These are phyloP conservation scores for Acanthosepion pharaonis DNA, from an alignment of 2,888 invertebrate genomes.

Conservation along the genomic window DNA sequence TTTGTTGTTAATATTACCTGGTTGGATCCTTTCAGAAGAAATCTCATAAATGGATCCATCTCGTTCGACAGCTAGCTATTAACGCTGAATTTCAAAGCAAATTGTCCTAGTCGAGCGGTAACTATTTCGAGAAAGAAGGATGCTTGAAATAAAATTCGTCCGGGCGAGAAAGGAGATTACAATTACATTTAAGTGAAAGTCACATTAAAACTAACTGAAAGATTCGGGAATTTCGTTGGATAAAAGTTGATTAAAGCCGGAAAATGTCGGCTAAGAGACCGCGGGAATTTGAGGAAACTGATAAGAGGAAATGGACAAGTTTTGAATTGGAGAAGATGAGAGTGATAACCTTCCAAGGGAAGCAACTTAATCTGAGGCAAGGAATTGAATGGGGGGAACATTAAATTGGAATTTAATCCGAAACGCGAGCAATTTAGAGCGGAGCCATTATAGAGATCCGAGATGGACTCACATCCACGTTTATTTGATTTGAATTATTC, in stretches of 20 bases:
- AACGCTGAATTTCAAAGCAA: background rate
- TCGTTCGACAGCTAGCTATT: background rate
- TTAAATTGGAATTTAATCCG: slow-evolving; percentile 3
- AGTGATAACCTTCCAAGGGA: background rate
- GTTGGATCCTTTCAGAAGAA: too few species aligned
- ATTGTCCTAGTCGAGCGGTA: background rate
- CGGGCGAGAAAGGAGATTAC: background rate
- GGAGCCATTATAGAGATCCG: background rate
- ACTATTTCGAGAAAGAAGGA: background rate
- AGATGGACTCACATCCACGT: background rate
- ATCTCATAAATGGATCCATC: too few species aligned
- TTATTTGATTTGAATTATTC: background rate
- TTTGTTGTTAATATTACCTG: too few species aligned
- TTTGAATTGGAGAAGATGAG: background rate
- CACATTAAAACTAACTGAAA: background rate
- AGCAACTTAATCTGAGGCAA: background rate
- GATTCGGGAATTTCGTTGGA: background rate
- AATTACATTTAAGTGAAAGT: background rate
- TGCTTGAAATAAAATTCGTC: background rate
- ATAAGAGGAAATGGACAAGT: background rate
- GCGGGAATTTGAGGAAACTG: background rate
- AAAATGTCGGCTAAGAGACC: background rate
- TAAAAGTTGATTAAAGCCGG: background rate
- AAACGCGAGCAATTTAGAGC: background rate
- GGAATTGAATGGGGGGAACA: background rate